A percentile compares a stretch with the other conserved stretches of the same genome.
phyloP scores from a whole-genome alignment of 2,888 invertebrate species.

The Watsonalla binaria region DNA sequence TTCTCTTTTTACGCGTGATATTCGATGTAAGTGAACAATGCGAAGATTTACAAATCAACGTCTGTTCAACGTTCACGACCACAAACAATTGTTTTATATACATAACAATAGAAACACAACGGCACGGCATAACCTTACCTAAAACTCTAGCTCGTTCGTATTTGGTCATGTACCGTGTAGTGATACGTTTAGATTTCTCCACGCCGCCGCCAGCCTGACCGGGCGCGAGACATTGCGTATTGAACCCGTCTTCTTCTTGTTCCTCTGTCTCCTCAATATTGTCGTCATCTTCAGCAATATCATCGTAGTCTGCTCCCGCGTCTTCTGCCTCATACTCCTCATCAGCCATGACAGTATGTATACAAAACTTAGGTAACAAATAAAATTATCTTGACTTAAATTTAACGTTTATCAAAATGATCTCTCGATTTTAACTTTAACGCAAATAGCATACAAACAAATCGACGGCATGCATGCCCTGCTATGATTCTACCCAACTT shows the following conservation, averaged over 20 bases:
- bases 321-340: conserved; percentile 91
- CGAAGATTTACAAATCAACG: too few relatives aligned
- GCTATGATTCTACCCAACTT: too few relatives aligned
- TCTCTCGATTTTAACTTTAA: too few relatives aligned
- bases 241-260: conserved; percentile 92
- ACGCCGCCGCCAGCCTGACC: conserved; percentile 90
- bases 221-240: conserved; percentile 89
- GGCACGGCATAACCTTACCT: conserved; percentile 37
- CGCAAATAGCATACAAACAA: too few relatives aligned
- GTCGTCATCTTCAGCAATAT: conserved; percentile 90
- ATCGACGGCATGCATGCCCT: too few relatives aligned
- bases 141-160: conserved; percentile 72
- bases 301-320: conserved; percentile 92
- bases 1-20: too few relatives aligned
- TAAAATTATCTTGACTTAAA: not conserved
- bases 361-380: not conserved
- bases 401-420: too few relatives aligned
- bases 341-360: conserved; percentile 82
- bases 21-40: too few relatives aligned
- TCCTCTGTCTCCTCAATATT: conserved; percentile 92
- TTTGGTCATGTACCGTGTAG: conserved; percentile 99
- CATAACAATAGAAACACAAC: not conserved
- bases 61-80: too few relatives aligned
- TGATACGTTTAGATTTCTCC: conserved; percentile 93
- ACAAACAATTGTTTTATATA: too few relatives aligned